A percentile compares a stretch with the other conserved stretches of the same genome.
phyloP scores from a whole-genome alignment of 2,113 vertebrate species.

The Symphodus melops region DNA sequence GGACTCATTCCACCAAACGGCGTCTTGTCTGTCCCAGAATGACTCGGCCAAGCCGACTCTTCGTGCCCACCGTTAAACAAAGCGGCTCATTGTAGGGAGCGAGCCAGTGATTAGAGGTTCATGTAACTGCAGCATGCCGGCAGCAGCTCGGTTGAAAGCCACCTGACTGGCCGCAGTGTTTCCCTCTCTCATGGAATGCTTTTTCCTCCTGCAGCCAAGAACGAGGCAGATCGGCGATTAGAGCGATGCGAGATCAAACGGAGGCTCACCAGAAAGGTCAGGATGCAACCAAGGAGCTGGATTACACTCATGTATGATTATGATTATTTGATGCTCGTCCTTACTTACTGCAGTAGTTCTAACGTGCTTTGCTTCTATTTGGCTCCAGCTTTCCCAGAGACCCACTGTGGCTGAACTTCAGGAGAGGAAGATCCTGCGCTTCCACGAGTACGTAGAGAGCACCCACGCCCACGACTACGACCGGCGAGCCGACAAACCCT shows the following conservation, averaged over 20 bases:
- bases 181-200: slow-evolving; percentile 55
- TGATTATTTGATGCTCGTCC: not conserved
- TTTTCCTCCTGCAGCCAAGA: slow-evolving; percentile 86
- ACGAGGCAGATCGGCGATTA: slow-evolving; percentile 90
- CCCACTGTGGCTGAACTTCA: slow-evolving; percentile 96
- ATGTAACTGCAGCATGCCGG: slow-evolving; percentile 17
- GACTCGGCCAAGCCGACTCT: not conserved
- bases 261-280: slow-evolving; percentile 96
- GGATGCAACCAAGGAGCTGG: not conserved
- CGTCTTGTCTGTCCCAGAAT: slow-evolving; percentile 37
- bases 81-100: slow-evolving; percentile 46
- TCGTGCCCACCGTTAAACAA: slow-evolving; percentile 37
- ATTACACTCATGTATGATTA: not conserved
- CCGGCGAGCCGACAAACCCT: slow-evolving; percentile 95
- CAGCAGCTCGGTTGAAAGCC: slow-evolving; percentile 55
- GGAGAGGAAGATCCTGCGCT: slow-evolving; percentile 95
- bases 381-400: slow-evolving; percentile 91
- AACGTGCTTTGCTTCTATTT: not conserved
- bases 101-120: slow-evolving; percentile 34
- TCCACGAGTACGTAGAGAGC: slow-evolving; percentile 95
- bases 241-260: slow-evolving; percentile 97
- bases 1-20: not conserved
- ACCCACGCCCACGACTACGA: slow-evolving; percentile 97
- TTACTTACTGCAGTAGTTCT: no score
- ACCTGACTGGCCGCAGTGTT: slow-evolving; percentile 43